These are phyloP conservation scores for Recurvirostra avosetta DNA, from an alignment of 2,113 vertebrate species.

Conservation along the genomic window DNA sequence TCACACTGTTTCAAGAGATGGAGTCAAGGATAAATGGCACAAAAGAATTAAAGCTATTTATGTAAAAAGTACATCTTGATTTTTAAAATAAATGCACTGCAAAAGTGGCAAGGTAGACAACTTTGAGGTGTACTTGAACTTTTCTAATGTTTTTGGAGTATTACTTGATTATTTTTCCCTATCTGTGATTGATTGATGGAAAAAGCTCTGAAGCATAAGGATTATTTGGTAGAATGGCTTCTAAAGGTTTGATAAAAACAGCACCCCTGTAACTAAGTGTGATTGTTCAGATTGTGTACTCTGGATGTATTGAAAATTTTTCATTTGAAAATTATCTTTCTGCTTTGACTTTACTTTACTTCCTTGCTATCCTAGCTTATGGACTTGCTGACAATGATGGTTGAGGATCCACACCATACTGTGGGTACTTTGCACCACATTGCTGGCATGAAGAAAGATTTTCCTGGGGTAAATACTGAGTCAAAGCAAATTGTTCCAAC, in stretches of 20 bases:
- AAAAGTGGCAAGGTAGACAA: neutral
- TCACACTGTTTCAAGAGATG: neutral
- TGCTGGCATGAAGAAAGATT: neutral
- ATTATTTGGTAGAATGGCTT: conserved; percentile 1
- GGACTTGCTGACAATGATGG: neutral
- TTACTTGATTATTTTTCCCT: neutral
- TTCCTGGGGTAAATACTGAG: neutral
- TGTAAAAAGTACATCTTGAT: neutral
- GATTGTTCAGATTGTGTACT: neutral
- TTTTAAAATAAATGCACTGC: neutral
- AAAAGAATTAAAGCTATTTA: neutral
- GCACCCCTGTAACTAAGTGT: neutral
- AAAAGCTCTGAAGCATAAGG: neutral
- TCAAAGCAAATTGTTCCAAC: neutral
- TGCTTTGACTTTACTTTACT: neutral
- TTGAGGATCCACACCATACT: neutral
- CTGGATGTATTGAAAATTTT: neutral
- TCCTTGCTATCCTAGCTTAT: neutral
- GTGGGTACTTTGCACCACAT: neutral
- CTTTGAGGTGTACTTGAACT: neutral
- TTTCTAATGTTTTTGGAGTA: neutral
- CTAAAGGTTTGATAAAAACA: conserved; percentile 6
- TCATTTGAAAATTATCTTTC: neutral
- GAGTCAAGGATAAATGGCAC: neutral
- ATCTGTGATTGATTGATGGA: neutral